Percentiles rank a stretch among this genome's conserved stretches.
These are phyloP conservation scores for Gryllus longicercus DNA, from an alignment of 2,888 invertebrate genomes.

Conservation along the genomic window DNA sequence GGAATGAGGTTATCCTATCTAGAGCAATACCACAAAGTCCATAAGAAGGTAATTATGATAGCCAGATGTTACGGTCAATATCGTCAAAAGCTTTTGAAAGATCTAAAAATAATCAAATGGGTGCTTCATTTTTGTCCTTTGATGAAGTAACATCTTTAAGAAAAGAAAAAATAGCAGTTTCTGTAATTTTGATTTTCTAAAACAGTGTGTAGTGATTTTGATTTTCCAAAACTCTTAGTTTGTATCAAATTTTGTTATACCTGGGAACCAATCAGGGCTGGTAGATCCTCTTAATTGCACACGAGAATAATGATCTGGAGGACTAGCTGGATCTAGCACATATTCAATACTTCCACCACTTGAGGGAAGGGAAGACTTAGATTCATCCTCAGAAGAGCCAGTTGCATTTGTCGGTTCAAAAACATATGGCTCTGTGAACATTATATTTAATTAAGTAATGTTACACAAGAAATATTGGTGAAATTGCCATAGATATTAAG, in stretches of 20 bases:
- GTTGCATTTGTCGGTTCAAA: not conserved
- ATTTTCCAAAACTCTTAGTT: not conserved
- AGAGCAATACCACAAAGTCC: too few species aligned
- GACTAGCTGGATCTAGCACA: not conserved
- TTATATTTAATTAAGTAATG: not conserved
- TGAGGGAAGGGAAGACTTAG: not conserved
- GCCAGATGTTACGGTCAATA: too few species aligned
- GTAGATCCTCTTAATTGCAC: not conserved
- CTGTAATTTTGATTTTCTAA: not conserved
- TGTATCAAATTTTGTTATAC: not conserved
- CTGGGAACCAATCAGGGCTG: not conserved
- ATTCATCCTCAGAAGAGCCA: not conserved
- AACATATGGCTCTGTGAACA: not conserved
- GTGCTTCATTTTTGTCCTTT: too few species aligned
- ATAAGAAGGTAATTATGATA: too few species aligned
- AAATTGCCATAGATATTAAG: too few species aligned
- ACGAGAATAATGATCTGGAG: not conserved
- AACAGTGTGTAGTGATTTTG: not conserved
- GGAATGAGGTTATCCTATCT: too few species aligned
- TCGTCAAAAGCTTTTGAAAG: too few species aligned
- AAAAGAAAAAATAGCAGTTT: not conserved
- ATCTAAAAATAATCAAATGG: too few species aligned
- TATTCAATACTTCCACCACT: not conserved
- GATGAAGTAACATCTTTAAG: not conserved
- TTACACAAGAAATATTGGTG: too few species aligned